These are phyloP conservation scores for Phacellophora camtschatica DNA, from an alignment of 30 jellyfish, hydroid and myxozoan genomes.

Conservation along the genomic window DNA sequence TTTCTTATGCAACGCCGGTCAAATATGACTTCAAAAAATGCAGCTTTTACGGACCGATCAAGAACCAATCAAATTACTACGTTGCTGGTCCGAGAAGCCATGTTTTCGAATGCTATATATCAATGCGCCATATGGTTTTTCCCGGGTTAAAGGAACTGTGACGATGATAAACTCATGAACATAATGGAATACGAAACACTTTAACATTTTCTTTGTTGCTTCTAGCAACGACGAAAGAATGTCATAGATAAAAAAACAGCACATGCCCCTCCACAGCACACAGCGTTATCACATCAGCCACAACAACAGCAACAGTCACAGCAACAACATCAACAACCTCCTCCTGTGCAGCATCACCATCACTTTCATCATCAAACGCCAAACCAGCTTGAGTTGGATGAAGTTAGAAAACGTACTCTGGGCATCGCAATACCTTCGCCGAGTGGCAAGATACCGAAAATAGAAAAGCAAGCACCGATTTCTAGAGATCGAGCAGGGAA, in stretches of 20 bases:
- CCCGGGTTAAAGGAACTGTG: too few relatives aligned
- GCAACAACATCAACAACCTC: constrained; percentile 40
- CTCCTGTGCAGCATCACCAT: constrained; percentile 43
- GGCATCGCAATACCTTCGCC: constrained; percentile 75
- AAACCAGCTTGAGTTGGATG: constrained; percentile 73
- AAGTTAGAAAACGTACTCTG: constrained; percentile 79
- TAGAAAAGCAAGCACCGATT: constrained; percentile 1
- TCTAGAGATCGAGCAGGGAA: constrained; percentile 6
- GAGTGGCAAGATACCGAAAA: constrained; percentile 69
- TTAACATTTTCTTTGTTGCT: not conserved
- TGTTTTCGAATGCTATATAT: too few relatives aligned
- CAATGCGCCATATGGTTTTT: too few relatives aligned
- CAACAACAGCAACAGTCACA: constrained; percentile 3
- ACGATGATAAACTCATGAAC: too few relatives aligned
- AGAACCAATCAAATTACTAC: too few relatives aligned
- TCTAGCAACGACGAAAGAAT: constrained; percentile 33
- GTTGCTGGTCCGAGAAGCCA: too few relatives aligned
- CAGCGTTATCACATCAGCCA: constrained; percentile 19
- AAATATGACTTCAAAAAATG: too few relatives aligned
- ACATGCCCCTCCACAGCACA: constrained; percentile 18
- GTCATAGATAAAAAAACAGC: constrained; percentile 35
- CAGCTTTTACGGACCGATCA: too few relatives aligned
- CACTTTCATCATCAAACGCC: constrained; percentile 67
- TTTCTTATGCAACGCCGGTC: too few relatives aligned
- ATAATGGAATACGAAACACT: too few relatives aligned